Conservation (phyloP, 2,113 vertebrate species). For the Elgaria multicarinata region DNA sequence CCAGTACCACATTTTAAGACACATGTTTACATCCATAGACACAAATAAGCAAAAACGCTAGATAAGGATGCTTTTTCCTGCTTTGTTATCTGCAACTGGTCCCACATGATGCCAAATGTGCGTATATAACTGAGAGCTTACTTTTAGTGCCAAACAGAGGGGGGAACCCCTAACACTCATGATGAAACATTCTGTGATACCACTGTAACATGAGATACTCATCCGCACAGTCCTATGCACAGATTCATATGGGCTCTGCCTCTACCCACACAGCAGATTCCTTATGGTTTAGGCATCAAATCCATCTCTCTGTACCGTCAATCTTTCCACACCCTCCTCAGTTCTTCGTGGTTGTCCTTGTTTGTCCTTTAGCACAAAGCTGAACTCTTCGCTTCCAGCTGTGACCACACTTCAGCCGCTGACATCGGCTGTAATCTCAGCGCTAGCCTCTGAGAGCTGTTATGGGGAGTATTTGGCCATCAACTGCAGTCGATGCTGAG, state of each 20-base stretch:
- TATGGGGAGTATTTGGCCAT: background rate
- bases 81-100: background rate
- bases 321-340: background rate
- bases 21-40: background rate
- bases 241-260: background rate
- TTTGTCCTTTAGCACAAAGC: constrained; percentile 1
- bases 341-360: background rate
- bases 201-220: background rate
- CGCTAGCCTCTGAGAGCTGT: background rate
- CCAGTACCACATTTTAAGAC: background rate
- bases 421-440: background rate
- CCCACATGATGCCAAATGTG: background rate
- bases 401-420: background rate
- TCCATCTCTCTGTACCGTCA: background rate
- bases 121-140: background rate
- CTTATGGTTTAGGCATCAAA: background rate
- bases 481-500: background rate
- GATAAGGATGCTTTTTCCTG: background rate
- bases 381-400: background rate
- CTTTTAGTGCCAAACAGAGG: background rate
- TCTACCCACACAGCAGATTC: background rate
- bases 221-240: background rate
- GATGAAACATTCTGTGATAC: background rate
- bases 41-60: background rate
- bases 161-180: background rate